These are phyloP conservation scores for Amphiura filiformis DNA, from an alignment of 35 echinoderm and acorn worm species.

Conservation along the genomic window DNA sequence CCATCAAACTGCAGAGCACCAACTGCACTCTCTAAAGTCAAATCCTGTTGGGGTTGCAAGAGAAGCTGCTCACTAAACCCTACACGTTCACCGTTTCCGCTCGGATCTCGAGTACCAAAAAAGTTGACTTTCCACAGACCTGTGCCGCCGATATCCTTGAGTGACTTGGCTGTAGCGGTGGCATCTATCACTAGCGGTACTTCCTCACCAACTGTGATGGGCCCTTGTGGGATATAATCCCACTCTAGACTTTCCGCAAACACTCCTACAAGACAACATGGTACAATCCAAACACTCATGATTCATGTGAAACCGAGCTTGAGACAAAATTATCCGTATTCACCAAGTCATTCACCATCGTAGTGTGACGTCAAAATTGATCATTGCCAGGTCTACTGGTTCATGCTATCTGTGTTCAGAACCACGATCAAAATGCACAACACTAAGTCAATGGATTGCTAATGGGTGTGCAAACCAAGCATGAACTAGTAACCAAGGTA, in stretches of 20 bases:
- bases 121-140: slow-evolving; percentile 73
- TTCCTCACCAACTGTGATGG: slow-evolving; percentile 46
- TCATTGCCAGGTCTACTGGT: too few relatives aligned
- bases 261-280: slow-evolving; percentile 25
- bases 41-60: slow-evolving; percentile 15
- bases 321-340: background rate
- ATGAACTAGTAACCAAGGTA: too few relatives aligned
- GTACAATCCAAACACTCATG: background rate
- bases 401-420: too few relatives aligned
- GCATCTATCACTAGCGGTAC: slow-evolving; percentile 45
- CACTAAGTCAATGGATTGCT: too few relatives aligned
- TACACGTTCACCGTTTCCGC: slow-evolving; percentile 55
- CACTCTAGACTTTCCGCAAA: slow-evolving; percentile 41
- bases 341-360: too few relatives aligned
- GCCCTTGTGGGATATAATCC: slow-evolving; percentile 50
- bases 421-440: too few relatives aligned
- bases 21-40: slow-evolving; percentile 19
- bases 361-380: too few relatives aligned
- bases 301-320: background rate
- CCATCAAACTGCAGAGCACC: slow-evolving; percentile 31
- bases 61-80: slow-evolving; percentile 50
- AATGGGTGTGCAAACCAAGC: too few relatives aligned
- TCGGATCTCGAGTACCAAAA: slow-evolving; percentile 59
- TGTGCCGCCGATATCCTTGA: slow-evolving; percentile 47
- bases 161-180: slow-evolving; percentile 26